These are phyloP conservation scores for Pelodiscus sinensis DNA, from an alignment of 2,113 vertebrate genomes.

Conservation along the genomic window DNA sequence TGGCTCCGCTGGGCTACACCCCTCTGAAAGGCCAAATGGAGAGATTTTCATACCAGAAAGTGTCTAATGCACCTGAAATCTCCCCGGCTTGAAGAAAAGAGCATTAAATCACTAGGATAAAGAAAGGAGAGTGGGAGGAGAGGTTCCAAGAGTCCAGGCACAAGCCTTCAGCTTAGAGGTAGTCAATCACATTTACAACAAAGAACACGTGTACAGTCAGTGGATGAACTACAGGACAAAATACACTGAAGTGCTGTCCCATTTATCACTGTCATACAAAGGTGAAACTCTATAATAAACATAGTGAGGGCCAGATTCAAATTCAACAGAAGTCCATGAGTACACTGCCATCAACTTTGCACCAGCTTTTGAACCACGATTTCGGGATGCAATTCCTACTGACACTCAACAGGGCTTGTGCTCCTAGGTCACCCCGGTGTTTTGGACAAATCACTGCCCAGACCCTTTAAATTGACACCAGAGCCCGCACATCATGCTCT, in stretches of 20 bases:
- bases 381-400: too few relatives aligned
- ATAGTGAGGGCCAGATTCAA: neutral
- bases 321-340: neutral
- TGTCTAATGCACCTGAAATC: neutral
- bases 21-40: neutral
- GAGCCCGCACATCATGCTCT: too few relatives aligned
- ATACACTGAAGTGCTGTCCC: neutral
- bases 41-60: neutral
- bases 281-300: neutral
- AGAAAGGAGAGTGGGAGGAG: neutral
- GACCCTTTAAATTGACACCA: too few relatives aligned
- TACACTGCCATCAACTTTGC: neutral
- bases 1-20: neutral
- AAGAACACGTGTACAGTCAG: fast-evolving
- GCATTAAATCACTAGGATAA: neutral
- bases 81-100: neutral
- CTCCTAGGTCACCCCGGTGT: neutral
- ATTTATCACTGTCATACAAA: neutral
- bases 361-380: neutral
- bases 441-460: neutral
- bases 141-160: slow-evolving; percentile 12
- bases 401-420: neutral
- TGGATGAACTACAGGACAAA: neutral
- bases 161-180: neutral
- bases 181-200: neutral